Evolutionary conservation across 2,797 vertebrate species (phyloP).

Genomic region (Sebastes minor): DNA sequence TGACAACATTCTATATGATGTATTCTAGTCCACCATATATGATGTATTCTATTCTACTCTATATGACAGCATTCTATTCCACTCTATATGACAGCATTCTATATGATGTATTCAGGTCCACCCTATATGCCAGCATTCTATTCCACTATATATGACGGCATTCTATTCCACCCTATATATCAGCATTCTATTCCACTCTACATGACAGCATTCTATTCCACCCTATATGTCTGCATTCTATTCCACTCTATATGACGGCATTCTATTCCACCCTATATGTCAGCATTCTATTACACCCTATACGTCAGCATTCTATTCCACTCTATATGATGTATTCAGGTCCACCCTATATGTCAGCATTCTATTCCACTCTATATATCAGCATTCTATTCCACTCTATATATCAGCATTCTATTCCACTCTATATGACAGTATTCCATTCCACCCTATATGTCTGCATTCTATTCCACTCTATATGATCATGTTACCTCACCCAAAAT

Average conservation of each 20-base stretch:
- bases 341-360: neutral
- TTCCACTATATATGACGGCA: neutral
- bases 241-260: too few relatives aligned
- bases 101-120: neutral
- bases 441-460: neutral
- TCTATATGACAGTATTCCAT: too few relatives aligned
- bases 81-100: neutral
- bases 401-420: neutral
- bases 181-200: neutral
- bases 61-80: neutral
- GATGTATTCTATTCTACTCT: neutral
- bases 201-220: neutral
- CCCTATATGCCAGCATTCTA: neutral
- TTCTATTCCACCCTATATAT: neutral
- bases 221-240: neutral
- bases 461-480: neutral
- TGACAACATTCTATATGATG: too few relatives aligned
- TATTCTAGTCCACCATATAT: too few relatives aligned
- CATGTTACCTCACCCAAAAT: too few relatives aligned
- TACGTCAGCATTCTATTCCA: neutral
- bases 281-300: neutral
- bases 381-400: neutral
- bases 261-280: neutral
- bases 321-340: neutral
- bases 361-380: neutral